phyloP scores from a whole-genome alignment of 2,888 invertebrate genomes.

The Drosophila pseudotalamancana region DNA sequence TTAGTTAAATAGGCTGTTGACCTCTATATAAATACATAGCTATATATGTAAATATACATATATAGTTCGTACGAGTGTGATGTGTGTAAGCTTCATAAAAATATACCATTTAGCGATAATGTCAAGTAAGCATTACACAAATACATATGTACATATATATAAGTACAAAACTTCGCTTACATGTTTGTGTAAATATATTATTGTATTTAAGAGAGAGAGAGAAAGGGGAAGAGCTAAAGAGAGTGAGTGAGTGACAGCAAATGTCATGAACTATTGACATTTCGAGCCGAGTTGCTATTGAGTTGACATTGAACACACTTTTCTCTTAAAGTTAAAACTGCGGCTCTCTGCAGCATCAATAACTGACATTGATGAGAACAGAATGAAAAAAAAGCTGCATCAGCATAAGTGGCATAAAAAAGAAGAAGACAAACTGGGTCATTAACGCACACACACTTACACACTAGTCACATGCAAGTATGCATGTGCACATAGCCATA shows the following conservation, averaged over 20 bases:
- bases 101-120: conserved; percentile 2
- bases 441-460: conserved; percentile 46
- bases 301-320: conserved; percentile 47
- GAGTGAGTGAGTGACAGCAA: conserved; percentile 16
- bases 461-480: background rate
- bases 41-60: background rate
- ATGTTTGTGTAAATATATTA: background rate
- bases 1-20: conserved; percentile 7
- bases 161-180: too few relatives aligned
- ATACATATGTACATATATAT: background rate
- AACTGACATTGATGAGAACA: conserved; percentile 51
- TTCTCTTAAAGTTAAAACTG: conserved; percentile 13
- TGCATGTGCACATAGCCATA: background rate
- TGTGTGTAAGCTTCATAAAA: background rate
- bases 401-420: conserved; percentile 30
- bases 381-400: conserved; percentile 21
- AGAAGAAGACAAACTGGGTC: conserved; percentile 48
- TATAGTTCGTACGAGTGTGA: background rate
- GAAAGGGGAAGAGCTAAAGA: too few relatives aligned
- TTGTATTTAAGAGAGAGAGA: conserved; percentile 9
- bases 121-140: conserved; percentile 7
- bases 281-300: conserved; percentile 23
- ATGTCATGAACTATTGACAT: conserved; percentile 63
- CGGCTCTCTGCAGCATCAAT: conserved; percentile 36
- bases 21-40: background rate